phyloP scores from a whole-genome alignment of 2,797 vertebrate genomes.

The Chelon auratus region DNA sequence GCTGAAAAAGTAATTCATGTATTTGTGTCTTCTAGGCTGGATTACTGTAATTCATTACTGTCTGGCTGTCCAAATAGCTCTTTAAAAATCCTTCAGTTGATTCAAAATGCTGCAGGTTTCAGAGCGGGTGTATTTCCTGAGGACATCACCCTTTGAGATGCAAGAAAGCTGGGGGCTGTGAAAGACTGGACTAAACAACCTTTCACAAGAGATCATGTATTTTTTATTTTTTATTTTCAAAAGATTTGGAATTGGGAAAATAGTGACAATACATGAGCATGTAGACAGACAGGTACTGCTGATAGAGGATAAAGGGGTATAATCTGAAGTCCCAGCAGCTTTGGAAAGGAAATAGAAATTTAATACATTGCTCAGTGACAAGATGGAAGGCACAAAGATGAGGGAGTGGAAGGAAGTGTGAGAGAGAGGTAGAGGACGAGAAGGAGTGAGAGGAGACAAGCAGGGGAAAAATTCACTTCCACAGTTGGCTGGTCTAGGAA shows the following conservation, averaged over 20 bases:
- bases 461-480: conserved; percentile 80
- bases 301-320: conserved; percentile 49
- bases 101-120: no score
- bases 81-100: no score
- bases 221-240: conserved; percentile 10
- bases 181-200: neutral
- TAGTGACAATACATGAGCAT: conserved; percentile 9
- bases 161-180: neutral
- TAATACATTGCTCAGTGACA: conserved; percentile 66
- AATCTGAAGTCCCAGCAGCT: conserved; percentile 64
- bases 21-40: no score
- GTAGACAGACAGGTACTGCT: conserved; percentile 36
- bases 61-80: no score
- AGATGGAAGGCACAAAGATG: conserved; percentile 44
- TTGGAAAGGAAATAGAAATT: conserved; percentile 62
- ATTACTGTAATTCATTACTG: no score
- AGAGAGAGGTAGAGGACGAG: conserved; percentile 37
- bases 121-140: no score
- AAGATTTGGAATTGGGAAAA: conserved; percentile 11
- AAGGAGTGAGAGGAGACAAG: conserved; percentile 58
- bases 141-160: neutral
- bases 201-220: neutral
- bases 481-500: conserved; percentile 83
- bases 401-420: conserved; percentile 37
- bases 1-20: no score